Evolutionary conservation across 2,113 vertebrate genomes (phyloP).

Genomic region (Todiramphus chloris): DNA sequence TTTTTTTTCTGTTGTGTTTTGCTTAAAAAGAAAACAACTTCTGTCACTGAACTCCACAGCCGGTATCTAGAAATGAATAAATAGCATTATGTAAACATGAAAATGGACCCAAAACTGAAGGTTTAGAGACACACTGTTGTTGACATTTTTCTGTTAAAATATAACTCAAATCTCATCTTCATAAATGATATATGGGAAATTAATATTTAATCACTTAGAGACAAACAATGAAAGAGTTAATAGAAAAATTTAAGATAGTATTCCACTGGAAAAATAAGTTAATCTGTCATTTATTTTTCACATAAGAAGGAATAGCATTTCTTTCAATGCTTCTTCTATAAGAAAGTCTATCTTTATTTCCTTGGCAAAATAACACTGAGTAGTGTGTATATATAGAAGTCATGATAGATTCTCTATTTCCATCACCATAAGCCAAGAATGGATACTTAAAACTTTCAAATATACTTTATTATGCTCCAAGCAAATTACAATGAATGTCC

Average conservation of each 20-base stretch:
- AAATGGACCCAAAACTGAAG: not conserved
- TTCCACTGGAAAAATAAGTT: not conserved
- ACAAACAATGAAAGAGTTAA: not conserved
- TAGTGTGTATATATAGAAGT: not conserved
- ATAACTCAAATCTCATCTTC: not conserved
- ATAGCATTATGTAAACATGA: not conserved
- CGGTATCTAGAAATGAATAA: not conserved
- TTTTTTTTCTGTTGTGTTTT: too few species aligned
- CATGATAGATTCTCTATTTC: not conserved
- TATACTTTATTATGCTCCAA: not conserved
- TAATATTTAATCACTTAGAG: not conserved
- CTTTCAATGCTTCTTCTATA: not conserved
- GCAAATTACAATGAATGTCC: not conserved
- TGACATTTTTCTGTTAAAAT: not conserved
- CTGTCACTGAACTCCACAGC: not conserved
- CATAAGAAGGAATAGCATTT: not conserved
- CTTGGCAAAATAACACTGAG: not conserved
- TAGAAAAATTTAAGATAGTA: not conserved
- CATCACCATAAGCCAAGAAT: not conserved
- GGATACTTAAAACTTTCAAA: not conserved
- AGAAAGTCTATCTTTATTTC: not conserved
- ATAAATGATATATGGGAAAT: not conserved
- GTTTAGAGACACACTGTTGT: not conserved
- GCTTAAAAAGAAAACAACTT: not conserved
- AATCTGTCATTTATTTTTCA: not conserved